Conservation (phyloP, 2,797 vertebrate species). For the Enoplosus armatus region DNA sequence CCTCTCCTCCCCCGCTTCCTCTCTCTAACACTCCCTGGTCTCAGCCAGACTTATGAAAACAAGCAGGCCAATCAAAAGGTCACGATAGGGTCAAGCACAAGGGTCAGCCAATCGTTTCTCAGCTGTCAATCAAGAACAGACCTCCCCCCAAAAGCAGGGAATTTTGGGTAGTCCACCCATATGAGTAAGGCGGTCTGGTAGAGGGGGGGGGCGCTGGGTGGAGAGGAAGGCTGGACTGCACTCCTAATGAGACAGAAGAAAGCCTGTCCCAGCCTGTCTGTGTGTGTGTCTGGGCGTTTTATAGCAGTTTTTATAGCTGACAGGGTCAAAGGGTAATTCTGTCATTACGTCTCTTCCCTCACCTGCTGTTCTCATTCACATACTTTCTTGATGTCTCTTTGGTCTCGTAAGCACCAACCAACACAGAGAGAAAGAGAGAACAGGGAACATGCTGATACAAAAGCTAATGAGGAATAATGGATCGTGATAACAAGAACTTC, state of each 20-base stretch:
- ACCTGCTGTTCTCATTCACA: conserved; percentile 71
- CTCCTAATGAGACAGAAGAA: conserved; percentile 50
- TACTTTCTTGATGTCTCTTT: conserved; percentile 23
- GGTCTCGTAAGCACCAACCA: conserved; percentile 27
- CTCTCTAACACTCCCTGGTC: conserved; percentile 28
- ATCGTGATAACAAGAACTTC: neutral
- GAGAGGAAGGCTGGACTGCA: conserved; percentile 18
- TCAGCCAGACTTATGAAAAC: conserved; percentile 73
- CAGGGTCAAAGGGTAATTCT: conserved; percentile 70
- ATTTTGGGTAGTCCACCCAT: conserved; percentile 58
- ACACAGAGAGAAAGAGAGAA: conserved; percentile 4
- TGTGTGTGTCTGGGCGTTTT: conserved; percentile 50
- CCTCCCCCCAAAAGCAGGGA: neutral
- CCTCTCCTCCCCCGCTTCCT: conserved; percentile 39
- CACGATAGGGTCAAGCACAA: conserved; percentile 59
- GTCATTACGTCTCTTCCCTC: conserved; percentile 56
- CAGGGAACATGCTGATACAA: neutral
- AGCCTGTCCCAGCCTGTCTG: conserved; percentile 34
- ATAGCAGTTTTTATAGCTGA: conserved; percentile 74
- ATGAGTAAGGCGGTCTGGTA: conserved; percentile 20
- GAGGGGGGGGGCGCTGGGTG: conserved; percentile 9
- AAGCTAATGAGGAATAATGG: neutral
- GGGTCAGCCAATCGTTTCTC: conserved; percentile 63
- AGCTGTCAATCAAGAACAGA: conserved; percentile 75
- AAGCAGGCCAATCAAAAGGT: conserved; percentile 79